These are phyloP conservation scores for Nerophis lumbriciformis DNA, from an alignment of 2,113 vertebrate genomes.

Conservation along the genomic window DNA sequence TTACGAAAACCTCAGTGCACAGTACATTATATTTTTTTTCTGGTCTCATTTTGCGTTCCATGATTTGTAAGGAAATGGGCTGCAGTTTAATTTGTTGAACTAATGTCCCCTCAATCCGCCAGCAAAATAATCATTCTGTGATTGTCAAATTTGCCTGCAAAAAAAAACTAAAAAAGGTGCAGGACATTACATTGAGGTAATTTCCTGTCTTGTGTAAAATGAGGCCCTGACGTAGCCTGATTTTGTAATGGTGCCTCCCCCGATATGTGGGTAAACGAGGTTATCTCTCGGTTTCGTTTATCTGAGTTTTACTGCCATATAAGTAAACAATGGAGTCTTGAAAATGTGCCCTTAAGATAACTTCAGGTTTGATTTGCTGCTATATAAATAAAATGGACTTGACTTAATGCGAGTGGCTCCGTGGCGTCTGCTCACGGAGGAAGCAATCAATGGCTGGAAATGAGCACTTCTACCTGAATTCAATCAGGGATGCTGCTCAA, in stretches of 20 bases:
- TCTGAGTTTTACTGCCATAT: conserved; percentile 20
- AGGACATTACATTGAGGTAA: conserved; percentile 32
- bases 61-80: conserved; percentile 9
- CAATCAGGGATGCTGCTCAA: conserved; percentile 46
- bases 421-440: conserved; percentile 55
- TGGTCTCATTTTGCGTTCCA: conserved; percentile 3
- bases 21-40: neutral
- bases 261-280: conserved; percentile 8
- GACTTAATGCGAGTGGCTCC: conserved; percentile 38
- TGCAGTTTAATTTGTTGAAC: conserved; percentile 21
- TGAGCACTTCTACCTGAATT: conserved; percentile 55
- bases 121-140: conserved; percentile 11
- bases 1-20: neutral
- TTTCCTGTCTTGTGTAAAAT: conserved; percentile 48
- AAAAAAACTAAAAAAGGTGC: conserved; percentile 31
- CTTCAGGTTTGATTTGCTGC: neutral
- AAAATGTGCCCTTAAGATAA: neutral
- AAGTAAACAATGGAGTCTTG: conserved; percentile 34
- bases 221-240: conserved; percentile 17
- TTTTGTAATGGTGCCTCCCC: conserved; percentile 7
- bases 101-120: neutral
- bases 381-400: conserved; percentile 5
- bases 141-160: conserved; percentile 13
- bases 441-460: conserved; percentile 56
- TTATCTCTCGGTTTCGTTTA: conserved; percentile 39